Evolutionary conservation across 2,888 invertebrate genomes (phyloP), one percentile per base, ranked within the genome.

Genomic region (Caenorhabditis panamensis): DNA sequence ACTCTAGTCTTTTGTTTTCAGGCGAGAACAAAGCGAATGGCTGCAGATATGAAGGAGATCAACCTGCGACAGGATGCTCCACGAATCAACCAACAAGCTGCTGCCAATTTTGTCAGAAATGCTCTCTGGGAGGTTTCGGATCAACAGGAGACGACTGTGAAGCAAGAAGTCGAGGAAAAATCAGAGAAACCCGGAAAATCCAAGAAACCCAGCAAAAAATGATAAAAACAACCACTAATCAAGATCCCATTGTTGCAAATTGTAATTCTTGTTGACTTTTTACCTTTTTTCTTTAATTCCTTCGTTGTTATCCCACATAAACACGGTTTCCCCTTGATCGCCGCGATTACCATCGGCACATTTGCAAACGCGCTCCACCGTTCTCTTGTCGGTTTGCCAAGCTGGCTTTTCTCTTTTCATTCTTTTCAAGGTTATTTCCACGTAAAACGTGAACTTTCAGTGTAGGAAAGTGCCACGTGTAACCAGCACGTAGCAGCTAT

Each of bases 21-120:
- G 78, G 68, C 47, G 22, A 26, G 79, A 58, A 82, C 82, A 8
- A 82, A 82, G 47, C 22, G 62, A 51, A 54, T 78, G 22, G 56
- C 41, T 1, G 62, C 44, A 2, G 82, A 77, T 13, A 71, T 82
- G 82, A 82, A 82, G 59, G 73, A 63, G n/a, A 63, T 77, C 1
- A 75, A 78, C 37, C 18, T 44, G 16, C 49, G 82, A 44, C 72
- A 72, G 41, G 77, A 78, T 49, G 82, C 77, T 6, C 82, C 82
- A 31, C 49, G 82, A 24, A 49, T 82, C 8, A 68, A 76, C 28
- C 66, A 81, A 54, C 36, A 54, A 44, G 80, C 67, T 1, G 80
- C 76, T 13, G 18, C 44, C 5, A 64, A 53, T 44, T 61, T 75
- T 16, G 53, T 75, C 0, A 4, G 75, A 24, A 75, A 66, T 18